Base-by-base conservation (phyloP, 2,797 vertebrate genomes). In the Dipus sagitta region DNA sequence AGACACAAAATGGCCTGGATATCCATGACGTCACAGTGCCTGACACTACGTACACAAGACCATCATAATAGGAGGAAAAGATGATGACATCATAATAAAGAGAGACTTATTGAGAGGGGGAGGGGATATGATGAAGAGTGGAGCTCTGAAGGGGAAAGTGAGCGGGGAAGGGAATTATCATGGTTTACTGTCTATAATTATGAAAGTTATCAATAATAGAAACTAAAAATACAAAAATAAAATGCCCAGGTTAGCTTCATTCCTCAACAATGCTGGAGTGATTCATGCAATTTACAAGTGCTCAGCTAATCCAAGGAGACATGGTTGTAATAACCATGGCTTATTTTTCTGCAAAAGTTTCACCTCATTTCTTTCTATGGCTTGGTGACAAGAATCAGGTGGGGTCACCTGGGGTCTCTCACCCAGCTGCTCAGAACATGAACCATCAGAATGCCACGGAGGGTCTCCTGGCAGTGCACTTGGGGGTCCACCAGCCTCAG, bases 241-340 rank as follows among this genome's bases (percentile, higher is more conserved):
- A 96, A 75, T 64, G 42, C 34, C 74, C 54, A 28, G 75, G 83
- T 95, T 93, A 92, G 4, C 20, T 70, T 76, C 20, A 64, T 54
- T 62, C 20, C 65, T 90, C 34, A 90, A 90, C 62, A 64, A 38
- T 5, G 52, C 28, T 21, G 5, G 62, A 42, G 32, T 75, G 60
- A 87, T 30, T 92, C 81, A 88, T 54, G 3, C 21, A 71, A 34
- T 70, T 60, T 85, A 76, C 82, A 93, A 90, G 21, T 80, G 24
- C 85, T 71, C 86, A 74, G 28, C 80, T 42, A 62, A 80, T 54
- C 62, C 83, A 70, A 85, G 75, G 30, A 52, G 54, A 60, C 23
- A 79, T 58, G 81, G 47, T 38, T 68, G 82, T 34, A 76, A 75
- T 21, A 4, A 76, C 34, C n/a, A 64, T 3, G 11, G 10, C 13